These are phyloP conservation scores for Malurus splendens DNA, from an alignment of 2,797 vertebrate genomes.

Conservation along the genomic window DNA sequence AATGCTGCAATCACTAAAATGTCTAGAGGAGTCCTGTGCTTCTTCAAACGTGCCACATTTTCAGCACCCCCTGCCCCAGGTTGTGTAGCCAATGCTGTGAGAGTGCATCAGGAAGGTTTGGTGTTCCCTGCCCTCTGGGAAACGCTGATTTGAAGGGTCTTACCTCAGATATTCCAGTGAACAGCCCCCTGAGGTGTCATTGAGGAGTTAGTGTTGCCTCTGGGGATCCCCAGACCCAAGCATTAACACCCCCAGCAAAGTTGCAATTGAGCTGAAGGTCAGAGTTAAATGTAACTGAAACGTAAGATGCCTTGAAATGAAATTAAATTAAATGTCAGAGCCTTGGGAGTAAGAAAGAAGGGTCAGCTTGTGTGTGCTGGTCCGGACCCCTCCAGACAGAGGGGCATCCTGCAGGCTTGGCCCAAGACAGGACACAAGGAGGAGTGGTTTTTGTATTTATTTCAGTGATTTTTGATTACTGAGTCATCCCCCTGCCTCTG, in stretches of 20 bases:
- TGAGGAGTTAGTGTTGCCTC: neutral
- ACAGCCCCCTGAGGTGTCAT: no score
- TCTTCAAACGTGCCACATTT: neutral
- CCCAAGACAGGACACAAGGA: no score
- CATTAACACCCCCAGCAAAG: neutral
- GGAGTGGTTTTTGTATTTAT: neutral
- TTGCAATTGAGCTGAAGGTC: no score
- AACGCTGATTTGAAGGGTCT: neutral
- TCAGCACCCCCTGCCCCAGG: neutral
- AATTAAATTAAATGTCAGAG: neutral
- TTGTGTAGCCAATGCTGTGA: fast-evolving
- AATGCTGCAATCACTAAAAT: neutral
- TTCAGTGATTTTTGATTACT: neutral
- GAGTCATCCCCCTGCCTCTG: neutral
- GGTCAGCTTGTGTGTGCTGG: neutral
- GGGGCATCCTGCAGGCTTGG: neutral
- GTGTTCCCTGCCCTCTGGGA: neutral
- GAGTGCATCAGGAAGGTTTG: neutral
- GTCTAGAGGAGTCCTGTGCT: neutral
- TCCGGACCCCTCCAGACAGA: neutral
- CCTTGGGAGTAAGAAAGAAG: neutral
- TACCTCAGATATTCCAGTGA: neutral
- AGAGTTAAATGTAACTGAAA: no score
- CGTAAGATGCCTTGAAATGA: no score
- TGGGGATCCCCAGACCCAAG: neutral